These are phyloP conservation scores for Drosophila ficusphila DNA, from an alignment of 1,140 invertebrate genomes.

Conservation along the genomic window DNA sequence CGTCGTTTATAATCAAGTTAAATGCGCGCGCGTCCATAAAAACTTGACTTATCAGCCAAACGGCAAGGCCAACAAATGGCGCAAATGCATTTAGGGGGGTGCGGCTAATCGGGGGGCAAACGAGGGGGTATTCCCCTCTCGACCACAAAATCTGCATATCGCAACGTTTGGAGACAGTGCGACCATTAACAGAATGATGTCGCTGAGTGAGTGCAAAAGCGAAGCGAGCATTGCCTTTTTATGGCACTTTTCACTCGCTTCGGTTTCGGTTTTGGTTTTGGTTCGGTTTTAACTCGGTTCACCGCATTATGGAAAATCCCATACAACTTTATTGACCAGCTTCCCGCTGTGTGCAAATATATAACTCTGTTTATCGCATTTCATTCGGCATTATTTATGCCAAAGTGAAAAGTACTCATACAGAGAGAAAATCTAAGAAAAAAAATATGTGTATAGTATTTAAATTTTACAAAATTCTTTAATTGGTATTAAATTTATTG, in stretches of 20 bases:
- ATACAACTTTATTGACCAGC: constrained; percentile 74
- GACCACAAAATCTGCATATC: constrained; percentile 23
- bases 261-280: constrained; percentile 26
- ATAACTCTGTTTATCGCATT: constrained; percentile 71
- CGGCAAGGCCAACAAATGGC: constrained; percentile 62
- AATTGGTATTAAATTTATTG: background rate
- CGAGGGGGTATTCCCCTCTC: constrained; percentile 2
- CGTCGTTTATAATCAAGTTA: constrained; percentile 82
- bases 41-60: constrained; percentile 69
- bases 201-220: constrained; percentile 59
- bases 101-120: background rate
- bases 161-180: constrained; percentile 55
- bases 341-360: constrained; percentile 72
- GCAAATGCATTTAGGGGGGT: constrained; percentile 56
- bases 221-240: constrained; percentile 65
- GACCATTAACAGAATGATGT: constrained; percentile 79
- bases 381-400: constrained; percentile 78
- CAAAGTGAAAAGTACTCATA: constrained; percentile 46
- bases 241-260: constrained; percentile 74
- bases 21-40: constrained; percentile 73
- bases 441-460: constrained; percentile 10
- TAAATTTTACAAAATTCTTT: background rate
- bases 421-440: constrained; percentile 20
- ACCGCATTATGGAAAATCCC: constrained; percentile 35
- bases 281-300: constrained; percentile 19